Conservation (phyloP, 2,888 invertebrate species). For the Patella depressa region DNA sequence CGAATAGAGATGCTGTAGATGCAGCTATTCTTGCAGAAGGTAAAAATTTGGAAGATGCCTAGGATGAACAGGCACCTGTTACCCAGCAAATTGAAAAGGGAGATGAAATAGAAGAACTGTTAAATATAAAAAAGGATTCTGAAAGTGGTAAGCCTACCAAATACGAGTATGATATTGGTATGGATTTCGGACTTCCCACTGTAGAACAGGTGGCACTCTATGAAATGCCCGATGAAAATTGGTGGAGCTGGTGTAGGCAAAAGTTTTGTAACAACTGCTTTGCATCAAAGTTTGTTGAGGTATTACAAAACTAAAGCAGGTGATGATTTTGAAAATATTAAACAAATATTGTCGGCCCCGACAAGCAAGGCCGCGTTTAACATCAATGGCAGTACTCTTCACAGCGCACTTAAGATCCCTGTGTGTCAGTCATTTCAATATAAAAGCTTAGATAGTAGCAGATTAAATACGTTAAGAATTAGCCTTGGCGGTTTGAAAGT, state of each 20-base stretch:
- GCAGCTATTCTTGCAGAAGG: no score
- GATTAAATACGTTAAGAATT: no score
- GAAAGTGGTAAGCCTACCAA: not conserved
- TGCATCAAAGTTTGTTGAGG: slow-evolving; percentile 38
- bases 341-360: slow-evolving; percentile 36
- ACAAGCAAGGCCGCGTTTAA: slow-evolving; percentile 42
- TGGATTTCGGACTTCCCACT: slow-evolving; percentile 26
- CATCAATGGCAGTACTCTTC: slow-evolving; percentile 31
- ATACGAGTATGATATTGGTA: no score
- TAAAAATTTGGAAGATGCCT: slow-evolving; percentile 20
- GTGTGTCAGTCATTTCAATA: slow-evolving; percentile 21
- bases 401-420: slow-evolving; percentile 26
- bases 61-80: no score
- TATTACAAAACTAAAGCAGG: slow-evolving; percentile 35
- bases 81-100: no score
- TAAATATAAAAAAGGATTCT: no score
- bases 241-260: slow-evolving; percentile 33
- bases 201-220: no score
- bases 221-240: no score
- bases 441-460: slow-evolving; percentile 20
- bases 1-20: no score
- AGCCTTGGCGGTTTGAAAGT: no score
- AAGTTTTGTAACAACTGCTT: slow-evolving; percentile 20
- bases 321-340: slow-evolving; percentile 23
- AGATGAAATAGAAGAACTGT: no score